These are phyloP conservation scores for Scolopax mira DNA, from an alignment of 2,113 vertebrate species.

Conservation along the genomic window DNA sequence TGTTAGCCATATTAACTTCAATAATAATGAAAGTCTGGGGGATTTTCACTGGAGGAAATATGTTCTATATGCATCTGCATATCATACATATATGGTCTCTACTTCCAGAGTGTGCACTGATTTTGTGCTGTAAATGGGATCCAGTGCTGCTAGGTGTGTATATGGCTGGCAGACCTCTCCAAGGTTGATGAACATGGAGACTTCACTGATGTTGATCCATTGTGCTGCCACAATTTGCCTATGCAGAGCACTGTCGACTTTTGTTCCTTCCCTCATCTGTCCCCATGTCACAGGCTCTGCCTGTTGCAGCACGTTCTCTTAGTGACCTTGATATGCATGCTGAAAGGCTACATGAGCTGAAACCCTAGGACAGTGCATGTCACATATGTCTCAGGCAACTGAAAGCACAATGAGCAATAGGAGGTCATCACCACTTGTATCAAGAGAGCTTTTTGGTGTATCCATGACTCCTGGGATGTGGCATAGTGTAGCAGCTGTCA, in stretches of 20 bases:
- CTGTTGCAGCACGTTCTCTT: background rate
- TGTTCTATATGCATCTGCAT: background rate
- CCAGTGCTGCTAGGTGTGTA: background rate
- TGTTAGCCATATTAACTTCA: background rate
- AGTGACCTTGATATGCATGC: rapidly evolving
- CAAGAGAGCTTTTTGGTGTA: background rate
- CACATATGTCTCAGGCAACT: background rate
- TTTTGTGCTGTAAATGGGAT: background rate
- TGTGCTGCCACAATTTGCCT: background rate
- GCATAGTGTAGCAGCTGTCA: background rate
- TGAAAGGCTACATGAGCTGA: background rate
- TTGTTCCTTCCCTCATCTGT: background rate
- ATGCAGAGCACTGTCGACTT: background rate
- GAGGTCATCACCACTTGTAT: background rate
- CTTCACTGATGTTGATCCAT: background rate
- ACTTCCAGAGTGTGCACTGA: background rate
- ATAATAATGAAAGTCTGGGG: background rate
- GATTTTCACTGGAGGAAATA: background rate
- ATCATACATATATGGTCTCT: background rate
- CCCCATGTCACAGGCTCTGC: background rate
- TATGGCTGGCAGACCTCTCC: background rate
- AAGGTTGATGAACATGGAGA: background rate
- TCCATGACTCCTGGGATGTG: background rate
- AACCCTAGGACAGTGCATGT: background rate
- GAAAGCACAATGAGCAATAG: background rate